Base-by-base conservation (phyloP, 2,888 invertebrate genomes). In the Trachelus troglodyta region DNA sequence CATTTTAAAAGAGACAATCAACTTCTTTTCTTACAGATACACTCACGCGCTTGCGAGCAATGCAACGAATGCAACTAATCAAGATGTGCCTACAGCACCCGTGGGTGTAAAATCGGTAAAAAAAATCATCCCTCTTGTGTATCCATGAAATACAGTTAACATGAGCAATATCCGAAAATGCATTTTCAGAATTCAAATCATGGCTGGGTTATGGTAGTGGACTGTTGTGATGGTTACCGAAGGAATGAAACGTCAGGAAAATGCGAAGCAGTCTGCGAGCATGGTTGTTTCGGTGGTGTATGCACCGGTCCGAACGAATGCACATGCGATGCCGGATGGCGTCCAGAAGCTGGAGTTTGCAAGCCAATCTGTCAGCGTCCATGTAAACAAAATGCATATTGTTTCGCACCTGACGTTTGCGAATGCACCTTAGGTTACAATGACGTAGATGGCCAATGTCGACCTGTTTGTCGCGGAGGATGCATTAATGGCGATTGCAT, bases 171-270 rank as follows among this genome's bases (percentile, higher is more conserved):
- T 40, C 6, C 1, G 4, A 40, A 40, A 40, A 40, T 40, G 40
- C 40, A 40, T 69, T 77, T 69, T 37, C 37, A 79, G 77, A 69
- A 30, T 34, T 68, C 34, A 15, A 76, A 30, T 37, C 80, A 80
- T 6, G 87, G 85, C 35, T 87, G 85, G 85, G 85, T 91, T 75
- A 88, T 89, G 3, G 84, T 91, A n/a, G 35, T 90, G 73, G 93
- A 94, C 34, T 96, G 96, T 88, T 96, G 96, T 87, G 93, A 94
- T 0, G 96, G 96, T 30, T 96, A 95, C 90, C 92, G 93, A 80
- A 93, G 94, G 15, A 94, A 95, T 89, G 92, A 92, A 56, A 82
- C 79, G 0, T 85, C 83, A 84, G 93, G 92, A 4, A 92, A 93
- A 76, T 95, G 95, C 87, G 93, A 94, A 73, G 94, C 95, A 0